These are phyloP conservation scores for Neotoma lepida DNA, from an alignment of 2,113 vertebrate species.

Conservation along the genomic window DNA sequence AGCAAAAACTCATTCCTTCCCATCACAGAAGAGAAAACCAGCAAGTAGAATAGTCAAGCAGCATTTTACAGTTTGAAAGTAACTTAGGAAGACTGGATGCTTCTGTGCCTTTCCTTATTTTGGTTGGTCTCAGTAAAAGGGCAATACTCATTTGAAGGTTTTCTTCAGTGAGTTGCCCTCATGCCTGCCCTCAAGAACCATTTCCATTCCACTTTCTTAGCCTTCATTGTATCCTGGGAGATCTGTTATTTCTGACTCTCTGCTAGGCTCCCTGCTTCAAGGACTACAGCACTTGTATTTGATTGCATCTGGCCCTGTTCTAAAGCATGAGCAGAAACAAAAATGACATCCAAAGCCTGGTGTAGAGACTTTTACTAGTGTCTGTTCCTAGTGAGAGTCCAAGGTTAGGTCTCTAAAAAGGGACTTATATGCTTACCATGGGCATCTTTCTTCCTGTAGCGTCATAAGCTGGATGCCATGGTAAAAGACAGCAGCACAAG, in stretches of 20 bases:
- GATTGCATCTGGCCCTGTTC: constrained; percentile 12
- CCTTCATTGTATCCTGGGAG: neutral
- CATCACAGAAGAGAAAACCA: neutral
- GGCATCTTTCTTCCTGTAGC: constrained; percentile 8
- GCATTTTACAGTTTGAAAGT: neutral
- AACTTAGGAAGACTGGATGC: neutral
- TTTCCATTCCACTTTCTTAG: constrained; percentile 41
- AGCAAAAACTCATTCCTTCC: constrained; percentile 66
- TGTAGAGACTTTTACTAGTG: neutral
- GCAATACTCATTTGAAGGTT: constrained; percentile 19
- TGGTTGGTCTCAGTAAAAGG: constrained; percentile 29
- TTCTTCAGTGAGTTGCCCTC: neutral
- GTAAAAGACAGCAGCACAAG: neutral
- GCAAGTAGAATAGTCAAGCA: neutral
- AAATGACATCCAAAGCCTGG: neutral
- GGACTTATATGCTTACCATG: neutral
- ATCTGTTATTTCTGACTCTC: constrained; percentile 12
- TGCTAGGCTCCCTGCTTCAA: constrained; percentile 53
- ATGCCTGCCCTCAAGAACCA: neutral
- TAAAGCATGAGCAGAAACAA: constrained; percentile 40
- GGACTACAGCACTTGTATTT: neutral
- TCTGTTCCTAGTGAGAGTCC: neutral
- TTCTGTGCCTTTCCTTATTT: constrained; percentile 18
- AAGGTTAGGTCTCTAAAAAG: neutral
- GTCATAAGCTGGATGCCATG: neutral